Conservation (phyloP, 2,113 vertebrate genomes). For the Pseudopipra pipra region DNA sequence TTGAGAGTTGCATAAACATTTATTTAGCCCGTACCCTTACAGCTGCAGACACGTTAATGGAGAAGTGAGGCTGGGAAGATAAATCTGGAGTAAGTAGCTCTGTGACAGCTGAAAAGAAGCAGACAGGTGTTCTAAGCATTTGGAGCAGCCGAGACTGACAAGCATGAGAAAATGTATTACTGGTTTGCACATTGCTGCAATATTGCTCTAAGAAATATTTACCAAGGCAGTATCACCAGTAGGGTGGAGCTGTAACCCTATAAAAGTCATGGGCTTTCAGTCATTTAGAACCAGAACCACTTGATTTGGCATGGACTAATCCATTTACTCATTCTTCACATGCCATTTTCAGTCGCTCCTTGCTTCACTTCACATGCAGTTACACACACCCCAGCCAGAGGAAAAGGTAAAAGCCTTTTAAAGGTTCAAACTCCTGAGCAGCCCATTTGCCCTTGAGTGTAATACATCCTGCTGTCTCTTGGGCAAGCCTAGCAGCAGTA, state of each 20-base stretch:
- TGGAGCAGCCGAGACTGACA: not conserved
- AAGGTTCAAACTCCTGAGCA: not conserved
- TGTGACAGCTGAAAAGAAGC: not conserved
- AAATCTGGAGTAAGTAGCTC: constrained; percentile 42
- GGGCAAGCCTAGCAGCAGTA: not conserved
- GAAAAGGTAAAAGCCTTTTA: not conserved
- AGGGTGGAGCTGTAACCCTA: not conserved
- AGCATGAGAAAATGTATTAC: constrained; percentile 17
- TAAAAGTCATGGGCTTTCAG: not conserved
- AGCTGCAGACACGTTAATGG: not conserved
- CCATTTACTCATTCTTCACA: constrained; percentile 7
- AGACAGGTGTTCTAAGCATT: constrained; percentile 14
- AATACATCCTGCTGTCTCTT: not conserved
- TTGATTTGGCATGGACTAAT: constrained; percentile 33
- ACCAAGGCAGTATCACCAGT: not conserved
- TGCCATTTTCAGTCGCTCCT: not conserved
- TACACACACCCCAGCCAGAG: not conserved
- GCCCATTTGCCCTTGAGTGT: not conserved
- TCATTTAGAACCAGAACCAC: constrained; percentile 29
- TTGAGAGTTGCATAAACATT: not conserved
- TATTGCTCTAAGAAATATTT: not conserved
- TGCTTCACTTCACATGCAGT: not conserved
- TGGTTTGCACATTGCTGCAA: not conserved
- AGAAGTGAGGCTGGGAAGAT: not conserved
- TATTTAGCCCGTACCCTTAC: not conserved